Conservation (phyloP, 2,888 invertebrate genomes). For the Euclidia mi region DNA sequence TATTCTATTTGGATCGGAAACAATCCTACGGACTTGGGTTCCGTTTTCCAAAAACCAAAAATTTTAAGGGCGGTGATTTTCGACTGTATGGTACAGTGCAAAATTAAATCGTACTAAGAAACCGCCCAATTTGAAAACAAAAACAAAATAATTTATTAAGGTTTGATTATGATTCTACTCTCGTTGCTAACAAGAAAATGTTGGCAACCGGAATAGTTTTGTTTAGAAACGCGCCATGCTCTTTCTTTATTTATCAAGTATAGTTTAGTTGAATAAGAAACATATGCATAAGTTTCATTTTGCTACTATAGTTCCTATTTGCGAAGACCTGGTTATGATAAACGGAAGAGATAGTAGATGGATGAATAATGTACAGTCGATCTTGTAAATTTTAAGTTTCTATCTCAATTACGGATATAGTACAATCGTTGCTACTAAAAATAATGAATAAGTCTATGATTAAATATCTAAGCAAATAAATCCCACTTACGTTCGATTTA, state of each 20-base stretch:
- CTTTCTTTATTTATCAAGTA: background rate
- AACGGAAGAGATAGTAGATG: too few relatives aligned
- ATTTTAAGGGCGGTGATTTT: conserved; percentile 53
- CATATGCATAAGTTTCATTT: too few relatives aligned
- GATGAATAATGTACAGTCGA: too few relatives aligned
- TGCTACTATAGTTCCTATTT: too few relatives aligned
- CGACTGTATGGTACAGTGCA: conserved; percentile 39
- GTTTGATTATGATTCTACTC: conserved; percentile 43
- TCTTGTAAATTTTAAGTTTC: too few relatives aligned
- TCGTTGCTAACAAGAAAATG: conserved; percentile 27
- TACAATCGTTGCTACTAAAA: too few relatives aligned
- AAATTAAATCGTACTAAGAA: conserved; percentile 60
- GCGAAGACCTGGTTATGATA: too few relatives aligned
- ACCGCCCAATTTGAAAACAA: conserved; percentile 35
- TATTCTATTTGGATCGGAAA: conserved; percentile 41
- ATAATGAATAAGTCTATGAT: too few relatives aligned
- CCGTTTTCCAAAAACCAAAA: conserved; percentile 40
- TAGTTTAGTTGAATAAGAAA: too few relatives aligned
- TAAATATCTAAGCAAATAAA: too few relatives aligned
- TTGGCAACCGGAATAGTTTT: conserved; percentile 31
- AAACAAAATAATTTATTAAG: conserved; percentile 58
- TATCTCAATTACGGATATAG: too few relatives aligned
- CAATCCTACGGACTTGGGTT: conserved; percentile 30
- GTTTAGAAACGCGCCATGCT: conserved; percentile 24
- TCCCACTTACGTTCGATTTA: too few relatives aligned